Evolutionary conservation across 1,140 invertebrate species (phyloP).

Genomic region (Liolophura sinensis): DNA sequence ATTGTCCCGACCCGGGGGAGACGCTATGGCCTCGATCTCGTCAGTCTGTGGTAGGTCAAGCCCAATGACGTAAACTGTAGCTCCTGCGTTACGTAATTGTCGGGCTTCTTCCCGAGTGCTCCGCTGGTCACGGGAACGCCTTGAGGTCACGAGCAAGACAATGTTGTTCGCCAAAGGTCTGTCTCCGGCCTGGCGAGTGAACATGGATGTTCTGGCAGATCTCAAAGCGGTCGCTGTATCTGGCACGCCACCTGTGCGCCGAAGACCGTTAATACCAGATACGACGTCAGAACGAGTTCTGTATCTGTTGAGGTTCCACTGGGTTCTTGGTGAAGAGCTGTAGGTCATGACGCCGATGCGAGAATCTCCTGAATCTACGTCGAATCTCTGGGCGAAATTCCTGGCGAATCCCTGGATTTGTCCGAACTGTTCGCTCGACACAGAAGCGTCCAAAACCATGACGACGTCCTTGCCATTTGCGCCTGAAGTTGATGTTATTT

Average conservation of each 20-base stretch:
- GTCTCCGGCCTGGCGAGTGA: slow-evolving; percentile 21
- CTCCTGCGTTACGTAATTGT: slow-evolving; percentile 9
- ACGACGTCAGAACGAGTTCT: slow-evolving; percentile 8
- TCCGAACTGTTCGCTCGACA: slow-evolving; percentile 28
- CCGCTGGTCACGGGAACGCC: not conserved
- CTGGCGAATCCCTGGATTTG: slow-evolving; percentile 31
- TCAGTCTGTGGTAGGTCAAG: slow-evolving; percentile 2
- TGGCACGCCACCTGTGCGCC: slow-evolving; percentile 16
- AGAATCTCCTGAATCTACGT: slow-evolving; percentile 21
- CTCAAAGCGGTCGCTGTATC: slow-evolving; percentile 23
- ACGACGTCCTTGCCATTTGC: slow-evolving; percentile 19
- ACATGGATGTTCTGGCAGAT: slow-evolving; percentile 23
- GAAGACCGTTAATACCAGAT: slow-evolving; percentile 16
- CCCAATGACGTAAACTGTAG: slow-evolving; percentile 5
- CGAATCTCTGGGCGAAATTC: slow-evolving; percentile 21
- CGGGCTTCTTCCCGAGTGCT: slow-evolving; percentile 17
- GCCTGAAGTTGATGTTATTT: too few relatives aligned
- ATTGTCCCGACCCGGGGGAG: slow-evolving; percentile 1
- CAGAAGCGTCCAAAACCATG: slow-evolving; percentile 37
- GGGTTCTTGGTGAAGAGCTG: slow-evolving; percentile 18
- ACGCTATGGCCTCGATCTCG: not conserved
- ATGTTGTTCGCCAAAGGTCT: slow-evolving; percentile 22
- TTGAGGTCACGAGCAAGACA: slow-evolving; percentile 25
- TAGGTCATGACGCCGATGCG: slow-evolving; percentile 27
- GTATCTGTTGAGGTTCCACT: slow-evolving; percentile 28